These are phyloP conservation scores for Vulpes ferrilata DNA, from an alignment of 2,113 vertebrate species.

Conservation along the genomic window DNA sequence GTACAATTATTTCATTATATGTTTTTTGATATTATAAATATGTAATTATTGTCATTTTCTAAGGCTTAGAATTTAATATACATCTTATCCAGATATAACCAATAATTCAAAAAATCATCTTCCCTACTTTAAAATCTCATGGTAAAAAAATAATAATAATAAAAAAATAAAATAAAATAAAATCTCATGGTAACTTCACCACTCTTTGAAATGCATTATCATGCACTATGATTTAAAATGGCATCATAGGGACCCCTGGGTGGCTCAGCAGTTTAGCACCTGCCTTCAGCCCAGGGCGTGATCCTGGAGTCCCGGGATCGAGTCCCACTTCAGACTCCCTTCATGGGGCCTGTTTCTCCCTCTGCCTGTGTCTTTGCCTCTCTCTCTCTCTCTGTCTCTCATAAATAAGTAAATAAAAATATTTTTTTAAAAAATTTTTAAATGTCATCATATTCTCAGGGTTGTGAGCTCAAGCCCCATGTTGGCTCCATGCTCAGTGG, in stretches of 20 bases:
- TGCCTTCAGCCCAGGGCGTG: no score
- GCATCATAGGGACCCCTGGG: neutral
- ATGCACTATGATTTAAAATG: neutral
- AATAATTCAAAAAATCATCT: constrained; percentile 36
- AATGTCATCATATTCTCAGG: neutral
- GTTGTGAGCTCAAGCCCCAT: neutral
- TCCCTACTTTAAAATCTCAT: constrained; percentile 17
- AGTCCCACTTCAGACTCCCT: no score
- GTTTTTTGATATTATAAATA: neutral
- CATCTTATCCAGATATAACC: constrained; percentile 1
- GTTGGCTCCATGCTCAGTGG: neutral
- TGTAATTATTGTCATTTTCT: constrained; percentile 18
- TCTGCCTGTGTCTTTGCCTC: no score
- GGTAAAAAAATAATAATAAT: neutral
- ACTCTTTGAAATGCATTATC: constrained; percentile 32
- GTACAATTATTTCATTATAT: constrained; percentile 80
- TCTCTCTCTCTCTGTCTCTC: no score
- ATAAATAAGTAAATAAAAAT: no score
- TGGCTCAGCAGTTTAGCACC: no score
- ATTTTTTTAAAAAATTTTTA: no score
- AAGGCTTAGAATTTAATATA: neutral
- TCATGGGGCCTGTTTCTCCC: no score
- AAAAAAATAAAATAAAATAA: neutral
- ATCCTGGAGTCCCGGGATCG: no score
- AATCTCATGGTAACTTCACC: constrained; percentile 13